Base-by-base conservation (phyloP, 2,888 invertebrate species). In the Adineta ricciae region DNA sequence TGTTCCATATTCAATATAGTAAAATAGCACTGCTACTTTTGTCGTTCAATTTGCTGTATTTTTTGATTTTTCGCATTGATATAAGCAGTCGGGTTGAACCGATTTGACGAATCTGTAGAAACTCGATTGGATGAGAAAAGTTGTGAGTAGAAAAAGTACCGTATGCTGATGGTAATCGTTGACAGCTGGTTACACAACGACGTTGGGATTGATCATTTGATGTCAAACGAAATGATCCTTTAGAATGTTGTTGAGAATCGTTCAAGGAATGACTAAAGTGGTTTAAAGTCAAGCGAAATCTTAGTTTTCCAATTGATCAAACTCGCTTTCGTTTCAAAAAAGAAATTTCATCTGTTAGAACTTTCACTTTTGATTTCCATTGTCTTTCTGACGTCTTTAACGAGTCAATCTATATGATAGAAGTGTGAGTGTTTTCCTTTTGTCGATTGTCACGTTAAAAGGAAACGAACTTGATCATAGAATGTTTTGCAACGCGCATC, bases 301-400 rank as follows among this genome's bases (percentile, higher is more conserved):
- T 46, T 8, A 46, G 5, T 8, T 46, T 46, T 46, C 46, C 5
- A 46, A 46, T 46, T 46, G 46, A 46, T 46, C 46, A 46, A 46
- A 46, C 46, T 46, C 21, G 19, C 46, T 78, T 78, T 87, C 89
- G 88, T 89, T 88, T 88, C 88, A 90, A 86, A 88, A 88, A n/a
- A 89, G 83, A 89, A 36, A 90, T 86, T 86, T 90, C 90, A 89
- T 89, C 90, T 56, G 89, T 90, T 83, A 90, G 87, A 87, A 88
- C 89, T 87, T 90, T 90, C 2, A 90, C 88, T 84, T 89, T 86
- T 8, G 89, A 88, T 84, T 88, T 87, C 2, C 90, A 87, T 86
- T 89, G 89, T 87, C 89, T 87, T 84, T 90, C 90, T 84, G 89
- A 89, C n/a, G 89, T 89, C 86, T 88, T 86, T 38, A 90, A 86